Conservation (phyloP, 2,797 vertebrate species). For the Arnoldichthys spilopterus region DNA sequence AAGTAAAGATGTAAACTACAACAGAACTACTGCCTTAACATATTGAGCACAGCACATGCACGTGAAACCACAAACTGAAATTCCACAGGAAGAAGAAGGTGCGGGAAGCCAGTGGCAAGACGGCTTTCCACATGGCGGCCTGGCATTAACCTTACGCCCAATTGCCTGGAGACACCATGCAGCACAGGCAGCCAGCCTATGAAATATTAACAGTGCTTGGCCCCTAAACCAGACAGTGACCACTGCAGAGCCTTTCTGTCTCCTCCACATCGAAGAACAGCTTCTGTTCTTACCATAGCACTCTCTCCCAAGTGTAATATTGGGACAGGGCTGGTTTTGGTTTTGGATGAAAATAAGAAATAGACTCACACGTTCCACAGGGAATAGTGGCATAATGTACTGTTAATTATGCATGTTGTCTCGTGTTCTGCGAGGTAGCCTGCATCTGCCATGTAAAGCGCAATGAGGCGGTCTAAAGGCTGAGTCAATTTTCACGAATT, state of each 20-base stretch:
- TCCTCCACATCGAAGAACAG: background rate
- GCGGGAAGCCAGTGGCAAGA: background rate
- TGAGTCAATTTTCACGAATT: background rate
- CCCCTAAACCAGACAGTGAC: conserved; percentile 27
- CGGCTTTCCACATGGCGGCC: conserved; percentile 21
- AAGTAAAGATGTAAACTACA: background rate
- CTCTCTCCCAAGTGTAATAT: conserved; percentile 2
- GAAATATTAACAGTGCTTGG: conserved; percentile 60
- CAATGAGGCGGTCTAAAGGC: background rate
- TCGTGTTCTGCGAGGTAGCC: conserved; percentile 18
- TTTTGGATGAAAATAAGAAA: background rate
- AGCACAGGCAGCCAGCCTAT: conserved; percentile 53
- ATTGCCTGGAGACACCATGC: conserved; percentile 52
- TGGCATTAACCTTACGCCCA: conserved; percentile 29
- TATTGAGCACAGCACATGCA: too few relatives aligned
- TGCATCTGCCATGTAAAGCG: conserved; percentile 7
- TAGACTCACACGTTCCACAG: background rate
- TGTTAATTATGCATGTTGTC: conserved; percentile 51
- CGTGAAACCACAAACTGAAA: background rate
- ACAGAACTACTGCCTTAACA: too few relatives aligned
- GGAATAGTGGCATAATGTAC: conserved; percentile 2
- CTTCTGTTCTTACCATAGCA: background rate
- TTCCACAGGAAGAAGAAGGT: background rate
- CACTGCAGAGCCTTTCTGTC: conserved; percentile 15
- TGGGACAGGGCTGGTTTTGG: background rate